Base-by-base conservation (phyloP, 53 echinoderm and acorn worm species). In the Stichopus horrens region DNA sequence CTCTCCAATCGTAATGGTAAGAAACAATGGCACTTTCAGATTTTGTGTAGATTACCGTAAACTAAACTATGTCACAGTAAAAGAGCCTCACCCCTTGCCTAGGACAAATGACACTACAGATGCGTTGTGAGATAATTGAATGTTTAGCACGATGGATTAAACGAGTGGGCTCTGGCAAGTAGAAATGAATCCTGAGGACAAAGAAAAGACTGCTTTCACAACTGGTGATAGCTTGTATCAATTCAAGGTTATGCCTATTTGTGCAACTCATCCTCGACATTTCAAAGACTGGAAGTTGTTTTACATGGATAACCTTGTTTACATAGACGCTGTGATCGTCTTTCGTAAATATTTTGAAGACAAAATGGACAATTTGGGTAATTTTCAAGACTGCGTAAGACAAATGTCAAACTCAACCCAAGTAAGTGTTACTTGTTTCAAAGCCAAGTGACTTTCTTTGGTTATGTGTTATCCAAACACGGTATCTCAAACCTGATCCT, bases 161-260 rank as follows among this genome's bases (percentile, higher is more conserved):
- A 74, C 91, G 10, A 91, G 91, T 86, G 96, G 96, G 11, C 94
- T 94, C 54, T 96, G 96, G 96, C 96, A 96, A 77, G 90, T 96
- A 5, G 82, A 37, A 58, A 76, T 89, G 68, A 51, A 78, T 80
- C 14, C 22, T 5, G 90, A 83, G 1, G 92, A 90, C 67, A 88
- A 75, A 77, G 95, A 95, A 54, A 93, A 95, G 79, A 93, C 93
- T 19, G 93, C 92, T 16, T 93, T 95, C 78, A 91, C 91, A 6
- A 93, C 93, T 2, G 90, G 93, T 53, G 88, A 91, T 23, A 88
- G 76, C 14, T 67, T 94, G 55, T 94, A 90, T 20, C 94, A 94
- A 52, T 94, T 93, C 75, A 94, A 90, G 22, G 92, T 95, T 52
- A 95, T 95, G 95, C 91, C 93, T 4, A 83, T 95, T 76, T 93